Base-by-base conservation (phyloP, 1,140 invertebrate species). In the Solenopsis fugax region DNA sequence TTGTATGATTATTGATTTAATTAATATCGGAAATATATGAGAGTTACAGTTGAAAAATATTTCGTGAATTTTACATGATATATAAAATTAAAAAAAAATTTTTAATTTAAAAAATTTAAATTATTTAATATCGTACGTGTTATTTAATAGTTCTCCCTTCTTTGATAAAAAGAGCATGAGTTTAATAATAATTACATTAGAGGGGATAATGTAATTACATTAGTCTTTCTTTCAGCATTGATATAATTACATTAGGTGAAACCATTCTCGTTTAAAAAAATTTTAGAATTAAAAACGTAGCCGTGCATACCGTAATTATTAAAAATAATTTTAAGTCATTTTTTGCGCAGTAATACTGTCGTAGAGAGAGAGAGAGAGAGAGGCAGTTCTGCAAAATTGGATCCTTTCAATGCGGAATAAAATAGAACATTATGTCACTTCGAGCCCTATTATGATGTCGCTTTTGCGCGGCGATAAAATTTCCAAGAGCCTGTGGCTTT, bases 281-380 rank as follows among this genome's bases (percentile, higher is more conserved):
- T n/a, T 73, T 34, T 24, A 21, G 9, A 16, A 10, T 18, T 48
- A 60, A 50, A 60, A 71, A 21, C 4, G 41, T 48, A 34, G 7
- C 45, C 18, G 7, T 13, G 10, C 48, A 5, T 29, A 21, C 9
- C 24, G 9, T 34, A 21, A 16, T 72, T 56, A 13, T 81, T 52
- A 45, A 71, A 45, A 72, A 82, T 45, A 72, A 82, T 82, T 82
- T 58, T 58, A 72, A 56, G 6, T 82, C 9, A 48, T 50, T 73
- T 54, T 62, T 50, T 75, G 7, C 5, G 2, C 16, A 62, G 29
- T 41, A 71, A 62, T 41, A 52, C 7, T 4, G 4, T 29, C 4
- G 13, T 24, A 18, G 34, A n/a, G n/a, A n/a, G n/a, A n/a, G n/a
- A n/a, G n/a, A n/a, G n/a, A n/a, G n/a, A n/a, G n/a, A n/a, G n/a